phyloP scores from a whole-genome alignment of 2,113 vertebrate species.

The Ptilonorhynchus violaceus region DNA sequence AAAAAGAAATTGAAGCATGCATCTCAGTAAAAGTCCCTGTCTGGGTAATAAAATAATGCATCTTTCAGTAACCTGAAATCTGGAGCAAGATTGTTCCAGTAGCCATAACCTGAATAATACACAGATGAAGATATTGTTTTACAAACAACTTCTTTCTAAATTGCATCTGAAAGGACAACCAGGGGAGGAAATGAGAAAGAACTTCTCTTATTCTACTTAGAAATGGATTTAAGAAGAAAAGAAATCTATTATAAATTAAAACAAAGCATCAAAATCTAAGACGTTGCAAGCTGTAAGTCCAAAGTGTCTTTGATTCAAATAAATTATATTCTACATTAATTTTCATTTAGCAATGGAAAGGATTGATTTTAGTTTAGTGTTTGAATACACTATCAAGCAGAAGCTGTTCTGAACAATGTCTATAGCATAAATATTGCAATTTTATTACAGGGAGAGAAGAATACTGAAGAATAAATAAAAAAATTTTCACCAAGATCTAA shows the following conservation, averaged over 20 bases:
- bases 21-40: not conserved
- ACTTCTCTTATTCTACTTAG: not conserved
- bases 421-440: not conserved
- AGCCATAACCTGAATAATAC: not conserved
- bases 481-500: not conserved
- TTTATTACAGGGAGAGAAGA: not conserved
- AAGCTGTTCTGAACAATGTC: not conserved
- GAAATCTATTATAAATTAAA: not conserved
- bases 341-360: not conserved
- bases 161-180: not conserved
- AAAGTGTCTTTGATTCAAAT: not conserved
- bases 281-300: not conserved
- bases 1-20: not conserved
- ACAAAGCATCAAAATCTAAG: not conserved
- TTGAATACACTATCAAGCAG: not conserved
- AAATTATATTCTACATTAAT: not conserved
- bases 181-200: not conserved
- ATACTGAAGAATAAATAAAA: too few species aligned
- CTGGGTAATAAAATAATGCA: not conserved
- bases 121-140: not conserved
- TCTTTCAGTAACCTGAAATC: not conserved
- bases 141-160: not conserved
- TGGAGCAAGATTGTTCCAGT: not conserved
- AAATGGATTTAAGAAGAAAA: not conserved
- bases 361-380: not conserved